phyloP scores from a whole-genome alignment of 2,888 invertebrate species.

The Andricus quercusramuli region DNA sequence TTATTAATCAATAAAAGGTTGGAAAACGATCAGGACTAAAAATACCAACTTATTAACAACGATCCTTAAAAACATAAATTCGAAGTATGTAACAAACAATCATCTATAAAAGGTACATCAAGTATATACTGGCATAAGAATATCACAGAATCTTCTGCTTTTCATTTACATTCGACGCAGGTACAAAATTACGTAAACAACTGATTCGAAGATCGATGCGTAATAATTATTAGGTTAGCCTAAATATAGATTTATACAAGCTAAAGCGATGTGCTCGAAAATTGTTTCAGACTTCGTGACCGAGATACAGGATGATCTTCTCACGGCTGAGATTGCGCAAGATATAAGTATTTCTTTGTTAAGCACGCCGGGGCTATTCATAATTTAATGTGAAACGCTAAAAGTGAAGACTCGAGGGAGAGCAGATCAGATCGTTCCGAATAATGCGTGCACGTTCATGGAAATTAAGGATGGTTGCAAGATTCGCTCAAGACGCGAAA shows the following conservation, averaged over 20 bases:
- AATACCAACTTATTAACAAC: not conserved
- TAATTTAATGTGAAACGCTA: conserved; percentile 29
- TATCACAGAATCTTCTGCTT: conserved; percentile 37
- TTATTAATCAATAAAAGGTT: not conserved
- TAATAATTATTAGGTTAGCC: conserved; percentile 14
- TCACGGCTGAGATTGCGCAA: conserved; percentile 53
- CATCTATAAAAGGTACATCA: not conserved
- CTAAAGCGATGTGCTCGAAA: not conserved
- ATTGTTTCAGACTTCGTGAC: conserved; percentile 40
- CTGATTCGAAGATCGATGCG: conserved; percentile 24
- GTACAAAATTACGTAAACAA: conserved; percentile 17
- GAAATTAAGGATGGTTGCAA: conserved; percentile 46
- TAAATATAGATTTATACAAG: not conserved
- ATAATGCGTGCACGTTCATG: conserved; percentile 48
- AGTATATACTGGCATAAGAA: conserved; percentile 25
- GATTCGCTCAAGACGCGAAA: conserved; percentile 30
- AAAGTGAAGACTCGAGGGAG: conserved; percentile 40
- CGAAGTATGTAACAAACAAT: not conserved
- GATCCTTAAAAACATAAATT: not conserved
- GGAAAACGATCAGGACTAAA: not conserved
- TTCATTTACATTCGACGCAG: not conserved
- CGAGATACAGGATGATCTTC: conserved; percentile 48
- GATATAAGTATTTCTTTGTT: conserved; percentile 32
- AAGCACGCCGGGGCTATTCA: conserved; percentile 1
- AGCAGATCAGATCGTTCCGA: conserved; percentile 52